Base-by-base conservation (phyloP, 2,888 invertebrate genomes). In the Esperia sulphurella region DNA sequence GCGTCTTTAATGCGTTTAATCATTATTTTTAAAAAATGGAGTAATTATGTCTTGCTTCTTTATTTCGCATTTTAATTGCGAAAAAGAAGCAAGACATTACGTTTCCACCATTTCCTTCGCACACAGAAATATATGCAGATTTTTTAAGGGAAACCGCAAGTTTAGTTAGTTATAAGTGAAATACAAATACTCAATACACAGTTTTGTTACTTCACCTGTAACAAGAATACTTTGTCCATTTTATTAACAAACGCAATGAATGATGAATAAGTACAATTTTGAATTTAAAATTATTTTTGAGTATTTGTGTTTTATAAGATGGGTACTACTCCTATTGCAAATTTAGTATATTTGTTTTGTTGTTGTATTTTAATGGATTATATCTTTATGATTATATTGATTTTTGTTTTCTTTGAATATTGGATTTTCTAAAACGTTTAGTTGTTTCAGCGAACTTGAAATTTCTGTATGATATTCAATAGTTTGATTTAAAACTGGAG, bases 301-400 rank as follows among this genome's bases (percentile, higher is more conserved):
- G 87, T 88, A 87, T 88, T 88, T 87, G 89, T 87, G 82, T 87
- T 87, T 73, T 58, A 59, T 59, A 61, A 61, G 63, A 66, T 58
- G 70, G 42, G 48, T 69, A 67, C 68, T 71, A n/a, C 63, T 65
- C 63, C 65, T 69, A 61, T 72, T 71, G 61, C 66, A 68, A 70
- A 69, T 70, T 33, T 76, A 75, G 76, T 69, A 71, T 79, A 80
- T 79, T 83, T 80, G 84, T 88, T 84, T 84, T 86, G 84, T 88
- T 88, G 82, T 87, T 87, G 79, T 82, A 87, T 83, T 83, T 82
- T 82, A 83, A 84, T 85, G 80, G 84, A 84, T 84, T 84, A 86
- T 84, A 81, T 80, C 73, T 75, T 74, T 75, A 79, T 78, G 71
- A 78, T 73, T 81, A 79, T 82, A 77, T 83, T 75, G 70, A 79